Base-by-base conservation (phyloP, 2,797 vertebrate genomes). In the Gymnodraco acuticeps region DNA sequence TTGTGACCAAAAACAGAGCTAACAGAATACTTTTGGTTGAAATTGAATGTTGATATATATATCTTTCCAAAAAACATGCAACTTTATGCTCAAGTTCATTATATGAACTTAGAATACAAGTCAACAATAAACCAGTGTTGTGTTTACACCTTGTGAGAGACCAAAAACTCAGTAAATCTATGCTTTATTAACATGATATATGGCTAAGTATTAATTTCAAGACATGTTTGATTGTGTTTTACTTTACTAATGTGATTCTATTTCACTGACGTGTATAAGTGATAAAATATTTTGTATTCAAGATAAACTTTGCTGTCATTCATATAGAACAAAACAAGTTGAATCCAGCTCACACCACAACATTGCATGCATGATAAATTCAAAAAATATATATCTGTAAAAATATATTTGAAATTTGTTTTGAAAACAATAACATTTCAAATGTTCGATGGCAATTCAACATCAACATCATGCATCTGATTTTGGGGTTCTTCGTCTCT, bases 401-500 rank as follows among this genome's bases (percentile, higher is more conserved):
- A 27, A 27, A 27, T 27, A 27, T 27, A 27, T 27, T 27, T 27
- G 27, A 27, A 27, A 27, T 27, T 27, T 27, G 27, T 3, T 27
- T 27, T 27, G 27, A 27, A 27, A 27, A 27, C 27, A 27, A 5
- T 27, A 27, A 4, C 27, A 27, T 27, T 27, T 27, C 1, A 27
- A 27, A 27, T 27, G 27, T 27, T 27, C 27, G 27, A 27, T 27
- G 27, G 27, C 27, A 27, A 27, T 27, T 27, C 27, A 27, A 27
- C 27, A 27, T 27, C 27, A 27, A 27, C 27, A 27, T 19, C n/a
- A 31, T 20, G 48, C 31, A 42, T 58, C 0, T 2, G 31, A 53
- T 66, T 68, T 11, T 13, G 3, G 33, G 19, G 45, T 41, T 41
- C 19, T 71, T 64, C 55, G 48, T 64, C 46, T 69, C 15, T 60